Base-by-base conservation (phyloP, 2,888 invertebrate species). In the Lordiphosa fenestrarum region DNA sequence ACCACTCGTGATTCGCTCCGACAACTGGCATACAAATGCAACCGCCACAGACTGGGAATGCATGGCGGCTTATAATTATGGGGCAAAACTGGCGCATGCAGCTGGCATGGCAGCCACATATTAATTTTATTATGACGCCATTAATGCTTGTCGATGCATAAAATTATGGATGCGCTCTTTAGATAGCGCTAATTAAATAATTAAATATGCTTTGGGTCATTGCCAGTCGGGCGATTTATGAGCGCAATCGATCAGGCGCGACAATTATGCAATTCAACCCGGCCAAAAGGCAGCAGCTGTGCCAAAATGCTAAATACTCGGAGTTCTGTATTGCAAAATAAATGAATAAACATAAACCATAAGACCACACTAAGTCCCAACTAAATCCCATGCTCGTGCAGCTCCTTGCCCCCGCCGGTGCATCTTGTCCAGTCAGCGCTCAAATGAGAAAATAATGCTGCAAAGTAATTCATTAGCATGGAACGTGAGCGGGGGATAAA, bases 111-210 rank as follows among this genome's bases (percentile, higher is more conserved):
- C 66, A 38, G 66, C 59, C 60, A 49, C 56, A 80, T 69, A 80
- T 83, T 80, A 80, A 83, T 83, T 70, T 70, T 71, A 78, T 73
- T 55, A 58, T 82, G 66, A 58, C 71, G 68, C 66, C 71, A 77
- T 71, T 76, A 76, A 78, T 81, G 81, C 66, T 73, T 73, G 67
- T 57, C 78, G 74, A 81, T 74, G 85, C 86, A 69, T 83, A 72
- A 81, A 85, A 85, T 85, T 84, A 83, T 83, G 82, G 78, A 80
- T 84, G 63, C 44, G 59, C 73, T 63, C 73, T 84, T 68, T 77
- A 81, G 74, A 84, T 77, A 82, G 68, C 69, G 67, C 74, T 84
- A 86, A 86, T 86, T 86, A 86, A 84, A 86, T 81, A 81, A 86
- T 85, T 85, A 81, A 85, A 74, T 85, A 69, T 68, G 84, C 82